Evolutionary conservation across 2,888 invertebrate genomes (phyloP).

Genomic region (Encarsia formosa): DNA sequence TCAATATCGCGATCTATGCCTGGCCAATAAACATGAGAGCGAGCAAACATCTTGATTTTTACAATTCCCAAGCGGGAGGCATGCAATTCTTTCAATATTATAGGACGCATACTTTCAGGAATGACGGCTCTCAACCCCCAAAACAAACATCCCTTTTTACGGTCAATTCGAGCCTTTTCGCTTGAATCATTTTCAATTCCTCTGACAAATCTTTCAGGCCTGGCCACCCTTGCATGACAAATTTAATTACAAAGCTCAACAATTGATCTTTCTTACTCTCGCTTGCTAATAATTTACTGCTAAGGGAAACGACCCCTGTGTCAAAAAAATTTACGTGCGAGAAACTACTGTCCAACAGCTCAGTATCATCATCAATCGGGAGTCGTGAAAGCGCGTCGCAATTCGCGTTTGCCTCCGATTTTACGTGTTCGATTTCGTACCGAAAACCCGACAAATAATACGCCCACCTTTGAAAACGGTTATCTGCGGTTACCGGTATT

Average conservation of each 20-base stretch:
- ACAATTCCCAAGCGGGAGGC: too few relatives aligned
- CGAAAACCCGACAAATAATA: neutral
- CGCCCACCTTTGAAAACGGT: neutral
- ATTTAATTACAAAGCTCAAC: neutral
- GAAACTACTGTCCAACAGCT: too few relatives aligned
- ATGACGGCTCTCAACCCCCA: too few relatives aligned
- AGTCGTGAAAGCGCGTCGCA: too few relatives aligned
- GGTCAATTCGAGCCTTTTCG: conserved; percentile 1
- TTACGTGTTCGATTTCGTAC: neutral
- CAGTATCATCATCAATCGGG: too few relatives aligned
- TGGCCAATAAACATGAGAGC: conserved; percentile 1
- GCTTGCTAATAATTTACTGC: conserved; percentile 10
- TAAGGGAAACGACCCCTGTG: conserved; percentile 2
- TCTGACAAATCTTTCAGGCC: neutral
- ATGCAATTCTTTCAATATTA: too few relatives aligned
- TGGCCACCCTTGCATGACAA: neutral
- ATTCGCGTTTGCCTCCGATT: neutral
- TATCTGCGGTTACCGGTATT: neutral
- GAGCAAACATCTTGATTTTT: neutral
- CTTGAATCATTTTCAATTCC: neutral
- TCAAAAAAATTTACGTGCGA: too few relatives aligned
- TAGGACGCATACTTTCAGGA: too few relatives aligned
- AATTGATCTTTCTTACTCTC: neutral
- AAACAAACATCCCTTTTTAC: too few relatives aligned
- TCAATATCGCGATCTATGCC: neutral